Evolutionary conservation across 2,113 vertebrate genomes (phyloP).

Genomic region (Platichthys stellatus): DNA sequence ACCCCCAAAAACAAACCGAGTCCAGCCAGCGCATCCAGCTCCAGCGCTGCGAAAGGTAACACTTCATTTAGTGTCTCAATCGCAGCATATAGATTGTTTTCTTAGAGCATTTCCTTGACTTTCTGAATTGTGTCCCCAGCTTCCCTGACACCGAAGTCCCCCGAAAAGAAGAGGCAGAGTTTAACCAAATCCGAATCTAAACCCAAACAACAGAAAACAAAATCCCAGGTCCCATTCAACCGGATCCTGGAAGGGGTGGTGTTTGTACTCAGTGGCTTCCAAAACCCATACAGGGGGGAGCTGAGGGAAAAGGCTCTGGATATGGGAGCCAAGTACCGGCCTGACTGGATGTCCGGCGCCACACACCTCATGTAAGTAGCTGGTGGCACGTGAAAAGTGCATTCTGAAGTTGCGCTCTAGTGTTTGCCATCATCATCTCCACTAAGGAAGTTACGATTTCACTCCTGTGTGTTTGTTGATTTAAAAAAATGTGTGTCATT

Average conservation of each 20-base stretch:
- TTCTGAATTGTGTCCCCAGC: conserved; percentile 15
- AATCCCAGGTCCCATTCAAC: conserved; percentile 71
- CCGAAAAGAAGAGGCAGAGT: conserved; percentile 67
- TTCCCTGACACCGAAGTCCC: conserved; percentile 61
- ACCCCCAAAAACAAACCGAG: conserved; percentile 72
- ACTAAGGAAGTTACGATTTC: too few species aligned
- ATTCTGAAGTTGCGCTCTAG: background rate
- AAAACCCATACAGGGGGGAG: conserved; percentile 91
- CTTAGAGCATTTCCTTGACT: background rate
- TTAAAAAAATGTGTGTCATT: too few species aligned
- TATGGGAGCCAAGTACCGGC: conserved; percentile 89
- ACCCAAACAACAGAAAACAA: conserved; percentile 58
- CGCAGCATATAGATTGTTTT: accelerated
- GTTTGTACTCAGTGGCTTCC: conserved; percentile 92
- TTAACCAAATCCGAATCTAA: conserved; percentile 61
- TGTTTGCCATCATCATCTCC: background rate
- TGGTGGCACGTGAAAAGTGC: background rate
- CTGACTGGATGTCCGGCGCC: conserved; percentile 89
- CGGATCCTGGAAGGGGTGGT: conserved; percentile 87
- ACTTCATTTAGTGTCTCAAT: accelerated
- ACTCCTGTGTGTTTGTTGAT: too few species aligned
- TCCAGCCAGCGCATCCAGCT: conserved; percentile 57
- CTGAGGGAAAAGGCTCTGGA: conserved; percentile 91
- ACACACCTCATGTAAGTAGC: conserved; percentile 90
- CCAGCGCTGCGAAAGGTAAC: conserved; percentile 79